phyloP scores from a whole-genome alignment of 2,888 invertebrate species.

The Agriopis leucophaearia region DNA sequence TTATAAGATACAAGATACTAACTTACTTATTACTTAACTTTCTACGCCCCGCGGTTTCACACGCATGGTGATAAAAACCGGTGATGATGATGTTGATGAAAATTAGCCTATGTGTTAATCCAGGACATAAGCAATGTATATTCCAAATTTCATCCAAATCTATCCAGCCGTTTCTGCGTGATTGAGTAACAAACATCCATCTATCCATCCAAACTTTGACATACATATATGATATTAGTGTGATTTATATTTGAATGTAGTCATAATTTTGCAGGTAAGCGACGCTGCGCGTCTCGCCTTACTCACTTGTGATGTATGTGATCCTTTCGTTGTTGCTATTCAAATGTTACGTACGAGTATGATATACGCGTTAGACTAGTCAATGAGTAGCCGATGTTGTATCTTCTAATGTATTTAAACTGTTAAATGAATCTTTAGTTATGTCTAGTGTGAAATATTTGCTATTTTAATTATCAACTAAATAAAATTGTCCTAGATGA shows the following conservation, averaged over 20 bases:
- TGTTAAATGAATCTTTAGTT: constrained; percentile 83
- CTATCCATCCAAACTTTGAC: too few relatives aligned
- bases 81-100: too few relatives aligned
- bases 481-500: constrained; percentile 70
- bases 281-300: constrained; percentile 55
- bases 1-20: too few relatives aligned
- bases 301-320: constrained; percentile 73
- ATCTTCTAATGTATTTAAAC: constrained; percentile 79
- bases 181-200: too few relatives aligned
- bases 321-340: constrained; percentile 74
- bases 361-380: constrained; percentile 83
- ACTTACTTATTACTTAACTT: too few relatives aligned
- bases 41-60: too few relatives aligned
- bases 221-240: too few relatives aligned
- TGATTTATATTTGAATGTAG: background rate
- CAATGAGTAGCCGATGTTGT: constrained; percentile 83
- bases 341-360: constrained; percentile 72
- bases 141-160: too few relatives aligned
- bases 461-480: constrained; percentile 69
- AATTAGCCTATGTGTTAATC: too few relatives aligned
- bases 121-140: too few relatives aligned
- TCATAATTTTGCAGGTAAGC: constrained; percentile 48
- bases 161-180: too few relatives aligned
- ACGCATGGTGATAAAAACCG: too few relatives aligned
- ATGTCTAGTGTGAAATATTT: constrained; percentile 78